Conservation (phyloP, 2,797 vertebrate genomes). For the Acridotheres tristis region DNA sequence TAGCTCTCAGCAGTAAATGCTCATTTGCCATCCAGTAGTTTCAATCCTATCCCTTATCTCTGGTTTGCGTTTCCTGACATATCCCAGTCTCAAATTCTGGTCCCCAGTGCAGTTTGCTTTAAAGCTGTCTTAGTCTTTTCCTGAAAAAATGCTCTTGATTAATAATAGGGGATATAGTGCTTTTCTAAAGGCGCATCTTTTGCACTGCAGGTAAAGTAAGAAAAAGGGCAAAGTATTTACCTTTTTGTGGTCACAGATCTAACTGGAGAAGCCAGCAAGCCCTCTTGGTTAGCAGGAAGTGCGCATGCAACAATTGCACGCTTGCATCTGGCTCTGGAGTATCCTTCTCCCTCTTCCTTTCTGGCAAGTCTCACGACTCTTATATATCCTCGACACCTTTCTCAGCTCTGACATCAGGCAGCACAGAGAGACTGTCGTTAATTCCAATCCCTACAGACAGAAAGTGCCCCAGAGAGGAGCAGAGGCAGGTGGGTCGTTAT, state of each 20-base stretch:
- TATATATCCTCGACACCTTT: slow-evolving; percentile 59
- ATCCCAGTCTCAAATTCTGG: neutral
- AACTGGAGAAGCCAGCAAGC: neutral
- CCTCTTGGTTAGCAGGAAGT: neutral
- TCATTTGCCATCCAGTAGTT: neutral
- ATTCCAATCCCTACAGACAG: too few relatives aligned
- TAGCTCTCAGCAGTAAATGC: neutral
- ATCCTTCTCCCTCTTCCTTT: too few relatives aligned
- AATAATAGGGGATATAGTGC: neutral
- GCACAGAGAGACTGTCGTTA: too few relatives aligned
- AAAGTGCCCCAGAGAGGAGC: too few relatives aligned
- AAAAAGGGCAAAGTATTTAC: slow-evolving; percentile 60
- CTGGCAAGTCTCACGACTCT: too few relatives aligned
- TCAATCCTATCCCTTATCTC: neutral
- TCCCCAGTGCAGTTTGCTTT: neutral
- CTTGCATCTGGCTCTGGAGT: slow-evolving; percentile 32
- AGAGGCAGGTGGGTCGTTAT: too few relatives aligned
- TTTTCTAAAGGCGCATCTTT: neutral
- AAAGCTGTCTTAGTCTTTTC: neutral
- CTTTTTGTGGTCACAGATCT: slow-evolving; percentile 31
- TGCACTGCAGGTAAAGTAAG: neutral
- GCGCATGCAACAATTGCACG: neutral
- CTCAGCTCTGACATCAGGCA: slow-evolving; percentile 74
- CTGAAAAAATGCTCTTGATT: neutral
- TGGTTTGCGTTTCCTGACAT: neutral